These are phyloP conservation scores for Dynastes tityus DNA, from an alignment of 2,888 invertebrate genomes.

Conservation along the genomic window DNA sequence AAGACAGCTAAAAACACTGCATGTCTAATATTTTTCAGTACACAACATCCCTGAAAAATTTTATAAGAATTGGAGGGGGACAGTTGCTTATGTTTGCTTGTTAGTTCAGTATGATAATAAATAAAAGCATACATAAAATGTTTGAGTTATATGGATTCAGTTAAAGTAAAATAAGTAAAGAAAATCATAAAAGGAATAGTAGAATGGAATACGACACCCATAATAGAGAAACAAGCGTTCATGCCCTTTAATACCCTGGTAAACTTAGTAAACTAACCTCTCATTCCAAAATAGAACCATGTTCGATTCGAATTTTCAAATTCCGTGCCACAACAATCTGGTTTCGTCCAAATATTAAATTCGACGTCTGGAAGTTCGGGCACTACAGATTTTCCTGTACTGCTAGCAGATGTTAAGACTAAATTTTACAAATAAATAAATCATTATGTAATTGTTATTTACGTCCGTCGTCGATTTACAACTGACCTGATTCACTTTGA, in stretches of 20 bases:
- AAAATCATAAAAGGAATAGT: no score
- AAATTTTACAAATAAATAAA: slow-evolving; percentile 57
- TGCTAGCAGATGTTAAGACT: slow-evolving; percentile 60
- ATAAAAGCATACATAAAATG: no score
- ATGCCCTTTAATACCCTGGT: not conserved
- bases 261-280: slow-evolving; percentile 67
- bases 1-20: no score
- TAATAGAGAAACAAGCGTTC: no score
- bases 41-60: no score
- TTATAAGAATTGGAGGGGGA: no score
- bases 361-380: slow-evolving; percentile 81
- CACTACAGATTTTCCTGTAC: slow-evolving; percentile 55
- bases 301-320: slow-evolving; percentile 92
- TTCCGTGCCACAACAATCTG: slow-evolving; percentile 90
- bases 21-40: no score
- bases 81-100: no score
- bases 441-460: slow-evolving; percentile 48
- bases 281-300: slow-evolving; percentile 93
- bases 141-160: no score
- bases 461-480: slow-evolving; percentile 3
- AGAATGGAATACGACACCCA: no score
- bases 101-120: no score
- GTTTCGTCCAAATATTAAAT: slow-evolving; percentile 92
- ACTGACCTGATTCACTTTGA: slow-evolving; percentile 75
- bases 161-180: no score